Evolutionary conservation across 2,888 invertebrate species (phyloP), one percentile per base, ranked within the genome.

Genomic region (Anodontia alba): DNA sequence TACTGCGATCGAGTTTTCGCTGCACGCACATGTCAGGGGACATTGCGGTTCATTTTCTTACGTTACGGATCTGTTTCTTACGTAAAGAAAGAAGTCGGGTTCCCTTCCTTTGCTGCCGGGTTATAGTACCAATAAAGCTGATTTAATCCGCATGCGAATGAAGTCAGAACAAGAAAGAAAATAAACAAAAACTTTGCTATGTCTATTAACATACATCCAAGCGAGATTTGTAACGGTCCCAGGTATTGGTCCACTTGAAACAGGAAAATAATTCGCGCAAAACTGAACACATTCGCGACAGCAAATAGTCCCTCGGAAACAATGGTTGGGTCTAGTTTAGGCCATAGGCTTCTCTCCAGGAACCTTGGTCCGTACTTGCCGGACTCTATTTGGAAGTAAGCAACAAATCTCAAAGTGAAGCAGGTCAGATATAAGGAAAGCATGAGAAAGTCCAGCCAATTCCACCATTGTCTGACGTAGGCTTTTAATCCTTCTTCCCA

Each of bases 61-160:
- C n/a, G n/a, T n/a, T n/a, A n/a, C n/a, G n/a, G n/a, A n/a, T n/a
- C n/a, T n/a, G n/a, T n/a, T 38, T 90, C 93, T 89, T 86, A 93
- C 93, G 92, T 90, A 76, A 88, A 90, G 75, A 92, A 93, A 31
- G 91, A 84, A 15, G 88, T 81, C 20, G 88, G 83, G 46, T 90
- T 86, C 2, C 87, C 87, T n/a, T 78, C 69, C 1, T 81, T 85
- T 2, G 79, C 76, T 38, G 79, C 85, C 7, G 88, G 86, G 36
- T 94, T 94, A 91, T 95, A 95, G 88, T 95, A 96, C 94, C 95
- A 95, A 81, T 95, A 94, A 15, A 95, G 91, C 93, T 98, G 98
- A 95, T 98, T 98, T 89, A 98, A 95, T 15, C 95, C 95, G 84
- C 95, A 95, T 7, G 95, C 95, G 88, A 95, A 95, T 5, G 95